Conservation (phyloP, 2,888 invertebrate genomes). For the Sphaeridia pumilis region DNA sequence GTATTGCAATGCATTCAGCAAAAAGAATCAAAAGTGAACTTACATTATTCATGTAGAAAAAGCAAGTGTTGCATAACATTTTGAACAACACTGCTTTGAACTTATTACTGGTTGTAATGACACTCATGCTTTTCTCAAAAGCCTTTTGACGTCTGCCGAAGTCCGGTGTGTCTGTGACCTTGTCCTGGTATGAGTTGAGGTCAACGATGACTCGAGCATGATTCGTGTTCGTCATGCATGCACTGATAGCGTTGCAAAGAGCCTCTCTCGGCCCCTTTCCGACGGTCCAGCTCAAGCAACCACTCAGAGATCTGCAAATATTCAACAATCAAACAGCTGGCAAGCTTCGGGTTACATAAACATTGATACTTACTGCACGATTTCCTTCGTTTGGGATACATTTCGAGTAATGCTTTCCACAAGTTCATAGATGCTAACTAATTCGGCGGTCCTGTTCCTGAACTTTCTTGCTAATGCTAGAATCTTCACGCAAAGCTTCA, state of each 20-base stretch:
- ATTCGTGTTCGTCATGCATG: slow-evolving; percentile 8
- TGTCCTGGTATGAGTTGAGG: slow-evolving; percentile 6
- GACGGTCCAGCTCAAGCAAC: slow-evolving; percentile 6
- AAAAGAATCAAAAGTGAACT: neutral
- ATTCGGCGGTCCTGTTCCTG: neutral
- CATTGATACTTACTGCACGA: neutral
- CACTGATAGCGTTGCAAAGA: slow-evolving; percentile 3
- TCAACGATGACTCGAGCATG: slow-evolving; percentile 7
- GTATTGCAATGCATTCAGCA: neutral
- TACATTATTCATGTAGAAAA: slow-evolving; percentile 7
- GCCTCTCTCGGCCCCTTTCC: slow-evolving; percentile 13
- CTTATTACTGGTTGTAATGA: neutral
- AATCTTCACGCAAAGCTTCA: slow-evolving; percentile 5
- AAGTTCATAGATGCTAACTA: slow-evolving; percentile 10
- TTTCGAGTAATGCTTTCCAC: slow-evolving; percentile 2
- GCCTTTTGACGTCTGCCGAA: slow-evolving; percentile 8
- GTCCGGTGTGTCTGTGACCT: slow-evolving; percentile 4
- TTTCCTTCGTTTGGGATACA: neutral
- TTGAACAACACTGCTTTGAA: slow-evolving; percentile 8
- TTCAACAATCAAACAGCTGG: too few relatives aligned
- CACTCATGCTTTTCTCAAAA: slow-evolving; percentile 4
- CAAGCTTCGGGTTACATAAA: too few relatives aligned
- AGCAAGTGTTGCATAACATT: slow-evolving; percentile 5
- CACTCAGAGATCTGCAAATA: slow-evolving; percentile 5
- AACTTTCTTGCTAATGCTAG: slow-evolving; percentile 10